phyloP scores from a whole-genome alignment of 2,888 invertebrate species.

The Drosophila neonasuta region DNA sequence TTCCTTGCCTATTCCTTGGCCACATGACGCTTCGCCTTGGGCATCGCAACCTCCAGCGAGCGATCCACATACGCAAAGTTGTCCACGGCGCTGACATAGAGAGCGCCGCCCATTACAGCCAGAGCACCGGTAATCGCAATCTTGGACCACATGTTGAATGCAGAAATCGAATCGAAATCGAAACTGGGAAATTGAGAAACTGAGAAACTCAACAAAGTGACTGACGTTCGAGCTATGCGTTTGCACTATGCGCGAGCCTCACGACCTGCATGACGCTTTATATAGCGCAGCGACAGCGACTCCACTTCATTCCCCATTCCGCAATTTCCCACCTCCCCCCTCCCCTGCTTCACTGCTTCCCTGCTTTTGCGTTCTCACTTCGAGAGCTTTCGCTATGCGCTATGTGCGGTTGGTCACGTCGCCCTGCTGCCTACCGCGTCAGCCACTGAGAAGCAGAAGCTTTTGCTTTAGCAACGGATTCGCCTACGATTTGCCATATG shows the following conservation, averaged over 20 bases:
- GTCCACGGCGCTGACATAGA: slow-evolving; percentile 51
- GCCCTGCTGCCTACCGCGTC: slow-evolving; percentile 36
- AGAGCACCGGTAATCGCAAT: slow-evolving; percentile 57
- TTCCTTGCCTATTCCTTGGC: slow-evolving; percentile 17
- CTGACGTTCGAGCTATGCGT: slow-evolving; percentile 15
- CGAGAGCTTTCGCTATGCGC: slow-evolving; percentile 46
- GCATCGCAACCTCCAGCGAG: slow-evolving; percentile 62
- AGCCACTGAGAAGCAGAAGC: slow-evolving; percentile 17
- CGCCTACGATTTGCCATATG: background rate
- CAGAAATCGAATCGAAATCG: background rate
- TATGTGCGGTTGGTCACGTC: slow-evolving; percentile 70
- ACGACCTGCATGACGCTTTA: slow-evolving; percentile 47
- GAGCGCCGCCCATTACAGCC: slow-evolving; percentile 58
- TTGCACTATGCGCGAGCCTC: slow-evolving; percentile 61
- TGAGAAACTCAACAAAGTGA: background rate
- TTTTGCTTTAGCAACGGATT: slow-evolving; percentile 9
- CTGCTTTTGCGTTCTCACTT: background rate
- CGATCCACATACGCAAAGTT: slow-evolving; percentile 70
- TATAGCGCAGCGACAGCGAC: slow-evolving; percentile 47
- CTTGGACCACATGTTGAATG: slow-evolving; percentile 62
- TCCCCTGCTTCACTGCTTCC: background rate
- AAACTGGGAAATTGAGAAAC: slow-evolving; percentile 4
- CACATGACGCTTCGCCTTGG: slow-evolving; percentile 45
- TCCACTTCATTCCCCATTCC: slow-evolving; percentile 26
- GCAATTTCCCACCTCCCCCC: background rate